Evolutionary conservation across 2,113 vertebrate species (phyloP), one percentile per base, ranked within the genome.

Genomic region (Neotoma lepida): DNA sequence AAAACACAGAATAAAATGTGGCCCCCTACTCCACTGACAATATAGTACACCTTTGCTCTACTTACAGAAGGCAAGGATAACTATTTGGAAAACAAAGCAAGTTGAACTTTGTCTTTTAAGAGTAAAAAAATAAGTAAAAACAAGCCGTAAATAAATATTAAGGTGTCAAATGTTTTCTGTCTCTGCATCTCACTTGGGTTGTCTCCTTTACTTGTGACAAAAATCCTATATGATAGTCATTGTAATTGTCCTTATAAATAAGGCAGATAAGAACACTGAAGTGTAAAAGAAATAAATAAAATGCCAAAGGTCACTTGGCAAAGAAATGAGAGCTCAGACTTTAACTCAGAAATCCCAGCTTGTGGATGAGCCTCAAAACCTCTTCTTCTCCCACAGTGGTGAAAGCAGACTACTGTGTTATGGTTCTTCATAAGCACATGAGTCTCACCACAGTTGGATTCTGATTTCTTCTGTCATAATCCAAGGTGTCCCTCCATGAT

Each of bases 201-300:
- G 66, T 73, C 9, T 95, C 5, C 54, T 51, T 95, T 88, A 90
- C 80, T 88, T 70, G 88, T 71, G 64, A 71, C 35, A 89, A 49
- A 49, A 51, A 68, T 71, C 3, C 28, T 61, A 39, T 35, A 3
- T 24, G 51, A 26, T 46, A 51, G 18, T 24, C 22, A 74, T 63
- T 86, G 24, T 68, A 78, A 87, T 80, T 35, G 41, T 54, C 88
- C 46, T 51, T 88, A 54, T n/a, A 17, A n/a, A 71, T 33, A 58
- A 94, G 30, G 24, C 49, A 17, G n/a, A 71, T 26, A 49, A 94
- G 30, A 26, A 84, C 51, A 92, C 26, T 68, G 13, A 93, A 9
- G 70, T 9, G 64, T 49, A 35, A 30, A 88, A 76, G 51, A 76
- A 46, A 28, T 54, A 87, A 78, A 9, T 39, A 88, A 61, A 84